phyloP scores from a whole-genome alignment of 1,140 invertebrate species.

The Trichonephila inaurata region DNA sequence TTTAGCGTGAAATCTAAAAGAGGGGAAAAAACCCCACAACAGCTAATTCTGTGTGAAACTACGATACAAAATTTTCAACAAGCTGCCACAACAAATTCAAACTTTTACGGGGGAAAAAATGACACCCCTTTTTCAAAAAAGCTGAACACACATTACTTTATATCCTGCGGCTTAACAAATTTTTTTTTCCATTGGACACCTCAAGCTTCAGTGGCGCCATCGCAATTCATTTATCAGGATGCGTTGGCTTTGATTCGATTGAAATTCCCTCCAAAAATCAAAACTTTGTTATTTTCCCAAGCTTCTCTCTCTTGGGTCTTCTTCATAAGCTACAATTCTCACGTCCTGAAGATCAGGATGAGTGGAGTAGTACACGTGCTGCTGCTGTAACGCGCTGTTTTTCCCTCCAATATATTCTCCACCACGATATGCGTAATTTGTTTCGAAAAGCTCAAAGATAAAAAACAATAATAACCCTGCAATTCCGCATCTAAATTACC shows the following conservation, averaged over 20 bases:
- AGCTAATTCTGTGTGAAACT: too few relatives aligned
- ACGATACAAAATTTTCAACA: neutral
- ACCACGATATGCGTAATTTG: constrained; percentile 56
- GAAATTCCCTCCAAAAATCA: constrained; percentile 58
- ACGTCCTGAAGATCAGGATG: constrained; percentile 54
- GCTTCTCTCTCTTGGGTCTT: neutral
- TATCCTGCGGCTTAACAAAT: constrained; percentile 13
- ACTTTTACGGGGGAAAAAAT: neutral
- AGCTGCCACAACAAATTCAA: neutral
- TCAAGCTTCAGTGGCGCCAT: neutral
- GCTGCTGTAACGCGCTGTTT: neutral
- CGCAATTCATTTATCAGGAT: constrained; percentile 6
- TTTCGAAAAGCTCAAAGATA: constrained; percentile 24
- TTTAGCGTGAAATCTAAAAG: neutral
- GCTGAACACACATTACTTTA: constrained; percentile 14
- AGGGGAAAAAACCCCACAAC: neutral
- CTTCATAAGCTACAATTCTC: constrained; percentile 67
- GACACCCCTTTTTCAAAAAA: neutral
- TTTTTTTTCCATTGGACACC: neutral
- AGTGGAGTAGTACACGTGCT: neutral
- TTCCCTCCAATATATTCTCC: neutral
- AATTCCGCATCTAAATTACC: constrained; percentile 53
- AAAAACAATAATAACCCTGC: constrained; percentile 46
- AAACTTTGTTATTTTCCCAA: constrained; percentile 62
- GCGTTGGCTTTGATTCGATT: constrained; percentile 48